These are phyloP conservation scores for Porites australiensis DNA, from an alignment of 64 coral and sea anemone species.

Conservation along the genomic window DNA sequence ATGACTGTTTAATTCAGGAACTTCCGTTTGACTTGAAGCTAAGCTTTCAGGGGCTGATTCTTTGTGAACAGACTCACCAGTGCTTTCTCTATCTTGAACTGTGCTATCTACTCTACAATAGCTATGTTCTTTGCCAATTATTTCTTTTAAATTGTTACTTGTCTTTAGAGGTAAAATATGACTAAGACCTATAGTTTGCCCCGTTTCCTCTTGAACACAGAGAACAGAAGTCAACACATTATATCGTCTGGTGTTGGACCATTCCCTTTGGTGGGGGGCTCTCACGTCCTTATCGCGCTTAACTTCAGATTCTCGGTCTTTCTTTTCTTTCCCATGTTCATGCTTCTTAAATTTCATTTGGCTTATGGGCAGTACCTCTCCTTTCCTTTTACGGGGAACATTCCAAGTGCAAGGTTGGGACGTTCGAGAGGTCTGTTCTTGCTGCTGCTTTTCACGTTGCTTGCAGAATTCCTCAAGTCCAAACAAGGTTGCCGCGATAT, in stretches of 20 bases:
- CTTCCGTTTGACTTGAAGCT: slow-evolving; percentile 21
- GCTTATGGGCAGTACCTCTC: slow-evolving; percentile 33
- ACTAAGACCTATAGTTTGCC: slow-evolving; percentile 43
- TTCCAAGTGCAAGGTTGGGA: slow-evolving; percentile 70
- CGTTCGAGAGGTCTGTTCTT: slow-evolving; percentile 36
- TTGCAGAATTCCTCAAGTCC: slow-evolving; percentile 67
- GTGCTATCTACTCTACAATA: not conserved
- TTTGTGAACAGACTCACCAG: not conserved
- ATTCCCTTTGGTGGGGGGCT: slow-evolving; percentile 37
- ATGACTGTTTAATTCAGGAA: slow-evolving; percentile 8
- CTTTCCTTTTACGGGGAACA: slow-evolving; percentile 71
- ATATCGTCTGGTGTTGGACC: slow-evolving; percentile 44
- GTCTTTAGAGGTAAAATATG: slow-evolving; percentile 52
- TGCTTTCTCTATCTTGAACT: not conserved
- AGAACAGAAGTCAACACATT: slow-evolving; percentile 47
- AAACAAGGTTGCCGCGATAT: slow-evolving; percentile 70
- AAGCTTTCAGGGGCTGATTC: slow-evolving; percentile 15
- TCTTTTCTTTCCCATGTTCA: slow-evolving; percentile 63
- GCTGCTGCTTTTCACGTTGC: not conserved
- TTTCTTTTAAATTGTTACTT: not conserved
- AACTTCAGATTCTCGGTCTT: slow-evolving; percentile 25
- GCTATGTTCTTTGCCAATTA: not conserved
- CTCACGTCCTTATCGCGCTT: slow-evolving; percentile 27
- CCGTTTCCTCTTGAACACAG: slow-evolving; percentile 58
- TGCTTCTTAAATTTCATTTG: slow-evolving; percentile 57